Evolutionary conservation across 2,888 invertebrate genomes (phyloP), one percentile per base, ranked within the genome.

Genomic region (Drosophila stalkeri): DNA sequence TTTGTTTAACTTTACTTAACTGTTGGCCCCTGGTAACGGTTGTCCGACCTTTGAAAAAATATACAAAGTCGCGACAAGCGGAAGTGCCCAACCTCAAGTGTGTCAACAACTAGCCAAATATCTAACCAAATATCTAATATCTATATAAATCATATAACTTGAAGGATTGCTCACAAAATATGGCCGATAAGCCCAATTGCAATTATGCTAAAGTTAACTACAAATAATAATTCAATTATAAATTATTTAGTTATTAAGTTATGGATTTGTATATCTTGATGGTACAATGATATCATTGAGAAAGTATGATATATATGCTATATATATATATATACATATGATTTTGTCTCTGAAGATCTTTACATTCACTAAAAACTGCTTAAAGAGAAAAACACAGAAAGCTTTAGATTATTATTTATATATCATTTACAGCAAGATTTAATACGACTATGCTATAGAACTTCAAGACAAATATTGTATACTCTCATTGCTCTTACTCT

Each of bases 1-100:
- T 77, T 16, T 81, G 75, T 81, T 81, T 81, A 78, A 81, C 81
- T 81, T 84, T 81, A 72, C 78, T 84, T 78, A 75, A 81, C 75
- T 62, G 75, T 77, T 75, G 39, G 47, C 33, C 54, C 49, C 55
- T 44, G 66, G 44, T 55, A 76, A 79, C 76, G 80, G 72, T 43
- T 49, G n/a, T 49, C 44, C 37, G 31, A 35, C 23, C 11, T 55
- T n/a, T 64, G n/a, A 14, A 35, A 52, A 57, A 72, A 70, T 64
- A 62, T 37, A 64, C 76, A 80, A 80, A 62, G 78, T 73, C 73
- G 73, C 72, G 80, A 71, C 73, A 37, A 63, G 62, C 59, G 78
- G 78, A 78, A 78, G 81, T 78, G 63, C 20, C 52, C 52, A 60
- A 27, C 55, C 69, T 70, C 46, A 65, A 79, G 70, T 65, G 75